Percentiles rank a stretch among this genome's conserved stretches.
Evolutionary conservation across 2,888 invertebrate genomes (phyloP).

Genomic region (Drosophila leonis): DNA sequence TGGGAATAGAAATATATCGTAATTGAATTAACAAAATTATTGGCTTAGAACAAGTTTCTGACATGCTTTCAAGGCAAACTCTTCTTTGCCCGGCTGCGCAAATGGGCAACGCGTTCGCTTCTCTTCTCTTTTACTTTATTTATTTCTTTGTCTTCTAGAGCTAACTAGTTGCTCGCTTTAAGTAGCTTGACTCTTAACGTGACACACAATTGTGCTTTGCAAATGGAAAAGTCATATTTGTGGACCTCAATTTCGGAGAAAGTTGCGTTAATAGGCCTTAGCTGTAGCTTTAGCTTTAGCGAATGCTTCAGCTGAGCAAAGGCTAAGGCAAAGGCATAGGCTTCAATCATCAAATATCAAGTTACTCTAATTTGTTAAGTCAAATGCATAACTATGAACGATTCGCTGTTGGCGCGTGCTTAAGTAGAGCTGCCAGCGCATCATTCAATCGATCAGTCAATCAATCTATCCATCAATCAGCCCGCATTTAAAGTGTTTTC

Average conservation of each 20-base stretch:
- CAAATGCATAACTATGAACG: constrained; percentile 45
- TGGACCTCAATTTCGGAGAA: constrained; percentile 41
- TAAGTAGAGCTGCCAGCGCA: constrained; percentile 4
- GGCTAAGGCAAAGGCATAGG: too few species aligned
- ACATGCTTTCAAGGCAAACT: constrained; percentile 10
- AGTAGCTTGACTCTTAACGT: constrained; percentile 22
- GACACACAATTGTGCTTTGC: constrained; percentile 10
- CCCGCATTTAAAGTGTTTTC: constrained; percentile 36
- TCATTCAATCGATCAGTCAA: constrained; percentile 31
- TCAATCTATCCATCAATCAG: constrained; percentile 39
- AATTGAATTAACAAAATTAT: constrained; percentile 7
- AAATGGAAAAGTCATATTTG: constrained; percentile 31
- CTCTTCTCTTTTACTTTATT: not conserved
- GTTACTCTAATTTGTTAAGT: constrained; percentile 50
- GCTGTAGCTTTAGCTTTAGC: constrained; percentile 24
- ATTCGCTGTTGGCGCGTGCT: constrained; percentile 29
- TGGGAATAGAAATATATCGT: not conserved
- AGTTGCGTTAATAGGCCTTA: constrained; percentile 38
- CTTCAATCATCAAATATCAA: constrained; percentile 36
- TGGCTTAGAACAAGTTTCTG: constrained; percentile 9
- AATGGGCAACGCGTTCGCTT: not conserved
- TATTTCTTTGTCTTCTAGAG: too few species aligned
- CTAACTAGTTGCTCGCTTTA: constrained; percentile 13
- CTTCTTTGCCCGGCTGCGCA: constrained; percentile 2
- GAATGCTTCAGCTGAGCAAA: constrained; percentile 37